phyloP scores from a whole-genome alignment of 2,888 invertebrate genomes.

The Piscicola geometra region DNA sequence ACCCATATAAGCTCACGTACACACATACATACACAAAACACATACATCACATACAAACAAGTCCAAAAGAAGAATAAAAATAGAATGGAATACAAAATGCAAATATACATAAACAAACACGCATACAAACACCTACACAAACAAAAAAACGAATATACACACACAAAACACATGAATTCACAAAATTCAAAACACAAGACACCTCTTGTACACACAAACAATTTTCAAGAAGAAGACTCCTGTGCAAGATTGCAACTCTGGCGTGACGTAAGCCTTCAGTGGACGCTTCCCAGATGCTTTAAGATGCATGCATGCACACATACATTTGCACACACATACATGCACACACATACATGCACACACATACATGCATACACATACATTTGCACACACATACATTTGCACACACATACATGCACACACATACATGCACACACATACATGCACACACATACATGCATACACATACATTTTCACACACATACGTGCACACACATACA shows the following conservation, averaged over 20 bases:
- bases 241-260: too few relatives aligned
- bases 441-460: conserved; percentile 14
- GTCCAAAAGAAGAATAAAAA: too few relatives aligned
- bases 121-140: not conserved
- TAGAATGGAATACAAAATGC: too few relatives aligned
- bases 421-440: conserved; percentile 17
- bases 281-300: too few relatives aligned
- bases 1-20: too few relatives aligned
- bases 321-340: conserved; percentile 19
- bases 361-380: not conserved
- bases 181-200: not conserved
- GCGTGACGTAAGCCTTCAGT: not conserved
- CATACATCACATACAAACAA: not conserved
- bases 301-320: not conserved
- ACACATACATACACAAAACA: not conserved
- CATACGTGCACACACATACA: conserved; percentile 11
- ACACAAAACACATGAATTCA: not conserved
- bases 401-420: conserved; percentile 13
- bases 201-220: conserved; percentile 8
- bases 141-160: not conserved
- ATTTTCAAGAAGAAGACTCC: too few relatives aligned
- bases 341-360: conserved; percentile 24
- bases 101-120: too few relatives aligned
- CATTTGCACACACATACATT: conserved; percentile 10
- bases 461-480: conserved; percentile 3